phyloP scores from a whole-genome alignment of 2,113 vertebrate species.

The Oceanites oceanicus region DNA sequence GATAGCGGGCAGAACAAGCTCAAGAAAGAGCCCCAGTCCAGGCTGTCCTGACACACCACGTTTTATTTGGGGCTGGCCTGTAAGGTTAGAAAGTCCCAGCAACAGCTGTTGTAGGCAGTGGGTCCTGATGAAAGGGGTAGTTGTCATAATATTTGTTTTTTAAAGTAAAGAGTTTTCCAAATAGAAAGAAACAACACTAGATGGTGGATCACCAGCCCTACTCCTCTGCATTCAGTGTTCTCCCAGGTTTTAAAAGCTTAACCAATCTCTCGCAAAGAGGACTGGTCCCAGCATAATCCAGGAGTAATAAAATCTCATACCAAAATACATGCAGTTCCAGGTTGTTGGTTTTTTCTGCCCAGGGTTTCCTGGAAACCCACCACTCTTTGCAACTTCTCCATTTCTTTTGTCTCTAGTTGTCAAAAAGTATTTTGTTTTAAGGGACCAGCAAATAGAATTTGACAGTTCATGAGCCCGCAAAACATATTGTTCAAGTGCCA shows the following conservation, averaged over 20 bases:
- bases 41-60: fast-evolving
- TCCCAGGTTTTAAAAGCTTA: not conserved
- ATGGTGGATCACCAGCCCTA: not conserved
- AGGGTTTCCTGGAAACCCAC: not conserved
- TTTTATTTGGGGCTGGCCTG: not conserved
- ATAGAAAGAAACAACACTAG: not conserved
- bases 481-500: not conserved
- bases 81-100: not conserved
- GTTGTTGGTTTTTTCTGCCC: not conserved
- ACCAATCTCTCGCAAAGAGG: fast-evolving
- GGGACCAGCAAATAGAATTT: not conserved
- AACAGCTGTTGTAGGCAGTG: not conserved
- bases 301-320: not conserved
- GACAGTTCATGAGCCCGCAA: not conserved
- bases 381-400: not conserved
- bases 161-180: not conserved
- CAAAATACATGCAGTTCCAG: not conserved
- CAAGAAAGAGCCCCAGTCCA: not conserved
- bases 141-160: not conserved
- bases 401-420: not conserved
- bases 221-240: not conserved
- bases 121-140: not conserved
- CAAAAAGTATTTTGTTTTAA: not conserved
- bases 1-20: not conserved
- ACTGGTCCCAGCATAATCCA: not conserved